These are phyloP conservation scores for Cistogaster globosa DNA, from an alignment of 2,888 invertebrate species.

Conservation along the genomic window DNA sequence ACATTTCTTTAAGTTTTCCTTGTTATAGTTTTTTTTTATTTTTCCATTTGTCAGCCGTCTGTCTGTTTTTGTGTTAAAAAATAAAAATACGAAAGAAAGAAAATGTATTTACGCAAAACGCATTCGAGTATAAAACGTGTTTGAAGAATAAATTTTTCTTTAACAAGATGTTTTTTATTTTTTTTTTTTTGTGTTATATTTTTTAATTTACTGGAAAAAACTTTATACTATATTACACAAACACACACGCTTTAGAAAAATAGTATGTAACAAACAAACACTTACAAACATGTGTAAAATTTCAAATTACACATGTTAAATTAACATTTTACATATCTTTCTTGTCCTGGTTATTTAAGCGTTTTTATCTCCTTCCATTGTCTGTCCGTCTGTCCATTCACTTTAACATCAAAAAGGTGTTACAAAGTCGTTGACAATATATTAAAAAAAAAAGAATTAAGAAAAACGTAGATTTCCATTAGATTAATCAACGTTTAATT, in stretches of 20 bases:
- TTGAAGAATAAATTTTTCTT: slow-evolving; percentile 29
- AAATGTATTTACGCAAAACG: slow-evolving; percentile 22
- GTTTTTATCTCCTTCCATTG: slow-evolving; percentile 19
- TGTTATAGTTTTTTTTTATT: slow-evolving; percentile 7
- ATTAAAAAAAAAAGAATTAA: not conserved
- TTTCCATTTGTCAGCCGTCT: slow-evolving; percentile 43
- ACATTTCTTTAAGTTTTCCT: slow-evolving; percentile 55
- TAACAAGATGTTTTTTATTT: slow-evolving; percentile 15
- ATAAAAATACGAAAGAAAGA: slow-evolving; percentile 7
- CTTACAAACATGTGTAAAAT: slow-evolving; percentile 49
- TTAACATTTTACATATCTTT: slow-evolving; percentile 59
- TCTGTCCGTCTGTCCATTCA: slow-evolving; percentile 20
- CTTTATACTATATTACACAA: slow-evolving; percentile 18
- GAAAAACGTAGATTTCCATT: slow-evolving; percentile 34
- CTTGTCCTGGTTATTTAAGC: slow-evolving; percentile 41
- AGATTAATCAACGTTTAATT: slow-evolving; percentile 32
- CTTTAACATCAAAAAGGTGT: slow-evolving; percentile 54
- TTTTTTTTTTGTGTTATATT: slow-evolving; percentile 24
- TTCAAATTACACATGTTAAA: slow-evolving; percentile 58
- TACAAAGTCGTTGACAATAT: slow-evolving; percentile 52
- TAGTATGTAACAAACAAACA: slow-evolving; percentile 4
- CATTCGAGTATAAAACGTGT: slow-evolving; percentile 48
- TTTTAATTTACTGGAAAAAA: slow-evolving; percentile 67
- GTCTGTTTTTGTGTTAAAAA: slow-evolving; percentile 22
- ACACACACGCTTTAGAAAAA: not conserved